Evolutionary conservation across 2,888 invertebrate genomes (phyloP), one percentile per base, ranked within the genome.

Genomic region (Masnerella sp.): DNA sequence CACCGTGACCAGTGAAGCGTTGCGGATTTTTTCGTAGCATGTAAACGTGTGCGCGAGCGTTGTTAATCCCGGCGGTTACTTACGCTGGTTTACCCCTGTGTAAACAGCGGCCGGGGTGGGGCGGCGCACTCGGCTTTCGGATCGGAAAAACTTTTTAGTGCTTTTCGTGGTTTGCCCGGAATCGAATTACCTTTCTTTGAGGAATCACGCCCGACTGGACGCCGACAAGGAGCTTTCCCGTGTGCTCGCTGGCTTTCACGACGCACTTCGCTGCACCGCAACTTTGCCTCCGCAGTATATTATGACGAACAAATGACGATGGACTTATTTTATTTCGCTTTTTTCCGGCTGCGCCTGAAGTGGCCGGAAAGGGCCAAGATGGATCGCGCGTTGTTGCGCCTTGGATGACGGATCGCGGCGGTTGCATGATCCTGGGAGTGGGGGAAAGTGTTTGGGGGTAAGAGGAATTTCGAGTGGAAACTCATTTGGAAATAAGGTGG

Each of bases 51-150:
- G 70, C 76, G 74, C 69, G 71, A 74, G 77, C 74, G 77, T 74
- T 77, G 80, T 79, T 79, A 77, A 79, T 78, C 77, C 78, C 68
- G 43, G 51, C 69, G 68, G 77, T 80, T 79, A 78, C 80, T 80
- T 73, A 77, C 80, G 80, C 75, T 73, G 75, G 74, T 75, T 79
- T 73, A 72, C 61, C 64, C 70, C 54, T 72, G 77, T 77, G 78
- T 74, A 79, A 78, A 79, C 77, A 78, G 72, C 72, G 40, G 43
- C 9, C 20, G 4, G 9, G 14, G 30, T 18, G n/a, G 34, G 42
- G 34, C 36, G 47, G 47, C 12, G 52, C 42, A 40, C 52, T 22
- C 34, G 58, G 64, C 43, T 76, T 74, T 74, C 71, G 71, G 59
- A 70, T 71, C 64, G 71, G 74, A 71, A 76, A 76, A 76, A 76